Percentiles rank a stretch among this genome's conserved stretches.
Conservation (phyloP, 2,888 invertebrate species). For the Drosophila demipolita region DNA sequence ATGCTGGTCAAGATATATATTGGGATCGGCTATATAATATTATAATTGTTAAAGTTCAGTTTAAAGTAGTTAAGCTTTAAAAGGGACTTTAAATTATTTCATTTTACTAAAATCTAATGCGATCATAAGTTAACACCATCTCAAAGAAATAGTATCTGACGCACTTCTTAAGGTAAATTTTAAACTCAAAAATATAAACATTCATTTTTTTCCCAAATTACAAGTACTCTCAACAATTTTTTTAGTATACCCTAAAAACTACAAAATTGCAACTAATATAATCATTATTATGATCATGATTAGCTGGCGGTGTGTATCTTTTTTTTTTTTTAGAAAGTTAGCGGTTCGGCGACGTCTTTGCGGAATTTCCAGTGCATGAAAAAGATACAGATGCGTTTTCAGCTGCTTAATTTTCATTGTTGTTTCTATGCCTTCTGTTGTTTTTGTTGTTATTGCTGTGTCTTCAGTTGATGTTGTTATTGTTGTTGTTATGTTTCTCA, state of each 20-base stretch:
- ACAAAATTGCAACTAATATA: slow-evolving; percentile 36
- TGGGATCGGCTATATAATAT: no score
- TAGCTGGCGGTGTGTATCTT: slow-evolving; percentile 53
- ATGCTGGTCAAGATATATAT: background rate
- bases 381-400: slow-evolving; percentile 79
- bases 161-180: background rate
- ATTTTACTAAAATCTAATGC: background rate
- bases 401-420: slow-evolving; percentile 63
- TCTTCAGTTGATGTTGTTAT: slow-evolving; percentile 21
- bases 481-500: slow-evolving; percentile 37
- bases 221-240: background rate
- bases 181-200: background rate
- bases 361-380: slow-evolving; percentile 83
- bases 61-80: no score
- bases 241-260: slow-evolving; percentile 16
- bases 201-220: background rate
- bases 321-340: slow-evolving; percentile 76
- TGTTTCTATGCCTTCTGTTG: slow-evolving; percentile 13
- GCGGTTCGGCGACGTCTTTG: slow-evolving; percentile 63
- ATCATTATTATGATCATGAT: slow-evolving; percentile 65
- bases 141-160: background rate
- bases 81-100: background rate
- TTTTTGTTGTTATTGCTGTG: slow-evolving; percentile 20
- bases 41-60: background rate
- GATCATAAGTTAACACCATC: background rate